phyloP scores from a whole-genome alignment of 2,797 vertebrate genomes.

The Liasis olivaceus region DNA sequence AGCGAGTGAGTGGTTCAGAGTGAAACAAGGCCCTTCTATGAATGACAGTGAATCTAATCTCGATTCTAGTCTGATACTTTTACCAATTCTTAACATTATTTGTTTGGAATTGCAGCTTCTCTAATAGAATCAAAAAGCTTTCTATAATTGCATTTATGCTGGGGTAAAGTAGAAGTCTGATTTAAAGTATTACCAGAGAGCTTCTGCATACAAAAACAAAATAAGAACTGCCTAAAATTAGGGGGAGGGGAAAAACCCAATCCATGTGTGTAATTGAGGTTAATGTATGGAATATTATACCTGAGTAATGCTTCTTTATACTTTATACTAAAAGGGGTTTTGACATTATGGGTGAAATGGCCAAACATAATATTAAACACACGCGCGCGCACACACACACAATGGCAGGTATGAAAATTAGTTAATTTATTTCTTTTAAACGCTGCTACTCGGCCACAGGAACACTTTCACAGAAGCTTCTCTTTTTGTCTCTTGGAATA shows the following conservation, averaged over 20 bases:
- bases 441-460: background rate
- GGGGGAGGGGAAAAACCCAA: conserved; percentile 4
- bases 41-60: background rate
- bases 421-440: conserved; percentile 28
- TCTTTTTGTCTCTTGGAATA: background rate
- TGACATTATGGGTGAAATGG: conserved; percentile 52
- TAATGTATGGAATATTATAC: conserved; percentile 20
- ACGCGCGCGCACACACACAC: conserved; percentile 17
- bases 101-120: conserved; percentile 54
- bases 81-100: background rate
- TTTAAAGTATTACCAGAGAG: conserved; percentile 39
- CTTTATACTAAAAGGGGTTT: conserved; percentile 46
- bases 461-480: background rate
- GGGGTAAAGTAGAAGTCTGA: conserved; percentile 56
- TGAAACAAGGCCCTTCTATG: background rate
- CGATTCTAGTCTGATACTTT: background rate
- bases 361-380: conserved; percentile 38
- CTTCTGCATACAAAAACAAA: conserved; percentile 41
- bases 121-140: conserved; percentile 56
- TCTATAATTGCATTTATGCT: conserved; percentile 46
- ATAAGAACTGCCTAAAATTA: background rate
- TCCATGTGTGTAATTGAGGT: conserved; percentile 36
- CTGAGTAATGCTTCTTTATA: conserved; percentile 27
- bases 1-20: background rate
- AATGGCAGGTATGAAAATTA: conserved; percentile 4